phyloP scores from a whole-genome alignment of 2,113 vertebrate genomes.

The Forbesichthys papilliferus region DNA sequence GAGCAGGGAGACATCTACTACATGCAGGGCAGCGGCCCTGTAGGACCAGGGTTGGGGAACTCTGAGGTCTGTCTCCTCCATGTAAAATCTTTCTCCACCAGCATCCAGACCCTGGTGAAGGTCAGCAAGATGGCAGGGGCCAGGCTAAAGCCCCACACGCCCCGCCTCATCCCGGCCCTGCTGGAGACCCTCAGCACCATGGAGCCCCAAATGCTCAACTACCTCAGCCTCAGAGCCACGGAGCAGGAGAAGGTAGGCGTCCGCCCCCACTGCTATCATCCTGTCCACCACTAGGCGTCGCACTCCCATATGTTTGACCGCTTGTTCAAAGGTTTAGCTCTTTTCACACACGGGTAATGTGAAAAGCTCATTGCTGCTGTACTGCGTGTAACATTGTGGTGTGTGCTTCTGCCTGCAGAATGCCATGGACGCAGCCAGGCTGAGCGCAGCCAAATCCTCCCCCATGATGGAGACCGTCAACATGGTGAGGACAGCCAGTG shows the following conservation, averaged over 20 bases:
- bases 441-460: conserved; percentile 95
- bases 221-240: conserved; percentile 93
- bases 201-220: conserved; percentile 97
- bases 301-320: not conserved
- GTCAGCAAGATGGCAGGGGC: conserved; percentile 94
- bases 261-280: not conserved
- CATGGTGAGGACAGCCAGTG: conserved; percentile 79
- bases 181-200: conserved; percentile 91
- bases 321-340: not conserved
- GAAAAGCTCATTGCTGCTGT: not conserved
- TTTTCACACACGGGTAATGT: not conserved
- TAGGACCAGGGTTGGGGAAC: too few species aligned
- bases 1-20: too few species aligned
- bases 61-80: too few species aligned
- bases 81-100: conserved; percentile 39
- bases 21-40: too few species aligned
- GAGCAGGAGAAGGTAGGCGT: conserved; percentile 93
- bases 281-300: not conserved
- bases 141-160: conserved; percentile 90
- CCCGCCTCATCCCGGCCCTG: conserved; percentile 91
- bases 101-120: conserved; percentile 97
- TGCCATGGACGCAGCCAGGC: conserved; percentile 94
- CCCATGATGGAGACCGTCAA: conserved; percentile 99
- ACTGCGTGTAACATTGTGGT: not conserved
- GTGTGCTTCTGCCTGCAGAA: conserved; percentile 67